Evolutionary conservation across 2,113 vertebrate genomes (phyloP), one percentile per base, ranked within the genome.

Genomic region (Passer domesticus): DNA sequence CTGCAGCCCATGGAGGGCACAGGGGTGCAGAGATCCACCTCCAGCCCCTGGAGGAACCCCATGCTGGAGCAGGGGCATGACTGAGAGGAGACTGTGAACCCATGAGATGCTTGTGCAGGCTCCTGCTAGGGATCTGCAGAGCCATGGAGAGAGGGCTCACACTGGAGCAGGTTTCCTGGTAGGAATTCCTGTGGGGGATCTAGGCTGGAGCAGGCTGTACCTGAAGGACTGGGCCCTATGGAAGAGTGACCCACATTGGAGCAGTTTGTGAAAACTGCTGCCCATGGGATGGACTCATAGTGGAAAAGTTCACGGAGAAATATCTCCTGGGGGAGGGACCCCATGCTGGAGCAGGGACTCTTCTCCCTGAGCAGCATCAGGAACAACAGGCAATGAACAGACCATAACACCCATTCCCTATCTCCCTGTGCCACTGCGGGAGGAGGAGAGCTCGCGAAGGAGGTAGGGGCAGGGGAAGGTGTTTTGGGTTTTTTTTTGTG

Each of bases 371-470:
- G 43, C 52, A 67, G 21, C 13, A 49, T 8, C 24, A 50, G 13
- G 14, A 76, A 4, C 23, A 20, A n/a, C 0, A 0, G 37, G 13
- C 25, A 49, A 17, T 24, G 25, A 41, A 21, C 16, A 35, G 30
- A 67, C 16, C 31, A 13, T 43, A 43, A 76, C 3, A 1, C 15
- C 25, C 35, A 35, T 41, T 66, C 13, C 41, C 43, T 22, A 15
- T 19, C 43, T 66, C 24, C 60, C 31, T 50, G 52, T 37, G 33
- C 55, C 33, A 39, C 37, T 39, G 8, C 6, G 4, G 46, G 11
- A 52, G 22, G 33, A 37, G 31, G 25, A 9, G 52, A 67, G 52
- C 43, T 58, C 1, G 1, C 20, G 44, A 58, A 58, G 41, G 24
- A 31, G 25, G 17, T 17, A 35, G 22, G 2, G 9, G 10, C 37